Base-by-base conservation (phyloP, 2,888 invertebrate species). In the Torymus tubicola region DNA sequence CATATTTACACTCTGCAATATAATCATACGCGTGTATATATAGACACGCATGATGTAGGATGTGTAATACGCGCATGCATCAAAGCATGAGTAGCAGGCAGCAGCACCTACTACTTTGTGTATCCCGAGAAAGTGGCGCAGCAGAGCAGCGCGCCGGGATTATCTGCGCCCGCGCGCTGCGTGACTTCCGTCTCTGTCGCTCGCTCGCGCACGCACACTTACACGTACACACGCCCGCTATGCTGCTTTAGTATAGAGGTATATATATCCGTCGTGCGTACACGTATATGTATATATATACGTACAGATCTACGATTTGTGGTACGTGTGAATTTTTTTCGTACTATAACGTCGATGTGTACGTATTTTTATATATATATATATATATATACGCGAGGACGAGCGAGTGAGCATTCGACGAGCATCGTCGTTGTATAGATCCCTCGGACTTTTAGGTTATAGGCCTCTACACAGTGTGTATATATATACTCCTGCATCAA, bases 101-200 rank as follows among this genome's bases (percentile, higher is more conserved):
- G n/a, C n/a, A n/a, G 31, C 31, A 2, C 31, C 31, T 31, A 31
- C 31, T 31, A n/a, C n/a, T n/a, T 31, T 31, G 31, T 31, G 31
- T 31, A 31, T 31, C 31, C 5, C 31, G 31, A 31, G 70, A 68
- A 76, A 80, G 76, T 64, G 24, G 71, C 68, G 68, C 71, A 68
- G 58, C 55, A 76, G 50, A 42, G 14, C 1, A 24, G 60, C 31
- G n/a, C 14, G 42, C 58, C 64, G 70, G 79, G 68, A 69, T 76
- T 74, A 70, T 69, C 69, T 74, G 55, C 61, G 53, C 65, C 5
- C 11, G 55, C 12, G 24, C 31, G 12, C 31, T 31, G 31, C 53
- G 42, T 57, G 72, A 65, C 50, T 24, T 71, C 69, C 57, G 65
- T 70, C 70, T 71, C 70, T 24, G 16, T 78, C 63, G 12, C 14